Evolutionary conservation across 2,113 vertebrate genomes (phyloP), one percentile per base, ranked within the genome.

Genomic region (Reinhardtius hippoglossoides): DNA sequence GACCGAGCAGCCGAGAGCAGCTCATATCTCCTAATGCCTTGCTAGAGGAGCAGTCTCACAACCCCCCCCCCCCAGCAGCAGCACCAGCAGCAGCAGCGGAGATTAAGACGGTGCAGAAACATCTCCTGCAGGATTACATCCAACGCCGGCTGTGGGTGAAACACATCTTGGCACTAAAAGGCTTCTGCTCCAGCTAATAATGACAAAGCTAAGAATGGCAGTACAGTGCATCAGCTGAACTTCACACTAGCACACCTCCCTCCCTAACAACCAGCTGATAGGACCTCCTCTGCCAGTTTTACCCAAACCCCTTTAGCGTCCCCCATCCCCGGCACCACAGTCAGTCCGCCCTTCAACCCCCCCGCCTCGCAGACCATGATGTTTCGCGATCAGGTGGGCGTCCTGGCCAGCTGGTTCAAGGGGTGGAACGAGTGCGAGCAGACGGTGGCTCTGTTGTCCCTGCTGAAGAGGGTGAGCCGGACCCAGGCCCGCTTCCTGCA

Each of bases 361-460:
- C 63, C 84, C 27, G 15, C 40, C 75, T 76, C 59, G 65, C 94
- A 92, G 95, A 97, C 92, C 96, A 99, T 98, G 97, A 99, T 99
- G 98, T 99, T 99, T 96, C 97, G 97, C 60, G 98, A 99, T 93
- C 98, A 99, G 96, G 98, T 99, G 68, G 96, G 97, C 84, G 96
- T 99, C 83, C 87, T 99, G 81, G 96, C 96, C 91, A 96, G 97
- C 82, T 99, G 98, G 98, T 99, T 99, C 89, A 99, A 99, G 92
- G 97, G 98, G 83, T 99, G 98, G 98, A 99, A 99, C 14, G 97
- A 99, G 90, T 99, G 98, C 8, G 98, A 99, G 82, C 98, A 99
- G 95, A 99, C 98, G 44, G 98, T 99, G 91, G 97, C 98, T 23
- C 92, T 99, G 93, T 94, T 99, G 75, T 98, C 98, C 1, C 90